phyloP scores from a whole-genome alignment of 2,888 invertebrate genomes.

The Sycophila texana region DNA sequence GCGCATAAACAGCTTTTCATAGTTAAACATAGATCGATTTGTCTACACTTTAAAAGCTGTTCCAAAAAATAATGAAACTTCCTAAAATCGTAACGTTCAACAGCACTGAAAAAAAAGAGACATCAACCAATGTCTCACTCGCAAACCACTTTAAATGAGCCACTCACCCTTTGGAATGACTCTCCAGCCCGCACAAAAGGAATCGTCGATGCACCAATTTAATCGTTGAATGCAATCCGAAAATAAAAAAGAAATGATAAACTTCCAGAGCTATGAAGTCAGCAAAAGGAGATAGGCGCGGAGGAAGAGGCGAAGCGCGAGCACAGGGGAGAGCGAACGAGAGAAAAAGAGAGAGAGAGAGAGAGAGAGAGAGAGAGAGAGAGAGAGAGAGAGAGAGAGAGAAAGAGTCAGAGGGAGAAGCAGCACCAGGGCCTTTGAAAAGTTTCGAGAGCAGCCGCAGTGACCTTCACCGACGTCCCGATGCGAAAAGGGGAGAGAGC shows the following conservation, averaged over 20 bases:
- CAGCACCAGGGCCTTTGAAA: conserved; percentile 26
- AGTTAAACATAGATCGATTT: too few relatives aligned
- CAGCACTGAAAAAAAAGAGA: too few relatives aligned
- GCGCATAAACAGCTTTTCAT: too few relatives aligned
- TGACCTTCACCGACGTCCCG: conserved; percentile 57
- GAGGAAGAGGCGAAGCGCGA: too few relatives aligned
- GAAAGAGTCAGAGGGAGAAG: conserved; percentile 4
- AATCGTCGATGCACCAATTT: conserved; percentile 10
- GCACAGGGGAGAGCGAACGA: conserved; percentile 15
- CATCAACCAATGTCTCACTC: too few relatives aligned
- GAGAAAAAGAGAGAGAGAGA: background rate
- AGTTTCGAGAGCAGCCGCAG: conserved; percentile 54
- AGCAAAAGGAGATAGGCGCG: background rate
- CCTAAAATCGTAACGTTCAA: too few relatives aligned
- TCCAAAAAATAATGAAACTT: too few relatives aligned
- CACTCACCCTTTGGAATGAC: background rate
- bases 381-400: conserved; percentile 25
- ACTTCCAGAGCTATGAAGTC: conserved; percentile 9
- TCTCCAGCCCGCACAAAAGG: background rate
- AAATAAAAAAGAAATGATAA: conserved; percentile 32
- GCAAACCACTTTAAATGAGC: too few relatives aligned
- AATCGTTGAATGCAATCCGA: background rate
- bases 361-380: conserved; percentile 14
- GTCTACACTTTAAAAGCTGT: too few relatives aligned
- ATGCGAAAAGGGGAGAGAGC: conserved; percentile 38